These are phyloP conservation scores for Scrobipalpa atriplicella DNA, from an alignment of 2,888 invertebrate species.

Conservation along the genomic window DNA sequence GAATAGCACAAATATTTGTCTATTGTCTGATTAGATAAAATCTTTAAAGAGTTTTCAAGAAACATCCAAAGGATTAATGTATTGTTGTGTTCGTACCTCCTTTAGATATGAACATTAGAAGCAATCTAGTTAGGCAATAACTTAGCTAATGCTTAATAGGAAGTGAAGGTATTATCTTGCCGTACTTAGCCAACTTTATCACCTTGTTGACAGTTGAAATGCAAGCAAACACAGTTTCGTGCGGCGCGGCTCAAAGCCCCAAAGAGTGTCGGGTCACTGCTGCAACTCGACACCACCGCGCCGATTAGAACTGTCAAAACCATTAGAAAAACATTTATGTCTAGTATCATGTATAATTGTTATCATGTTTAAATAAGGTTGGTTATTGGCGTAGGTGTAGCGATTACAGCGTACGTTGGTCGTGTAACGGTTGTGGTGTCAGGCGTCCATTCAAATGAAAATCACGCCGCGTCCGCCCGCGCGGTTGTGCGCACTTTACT, in stretches of 20 bases:
- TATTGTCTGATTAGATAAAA: slow-evolving; percentile 24
- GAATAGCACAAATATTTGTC: slow-evolving; percentile 31
- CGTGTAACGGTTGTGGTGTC: slow-evolving; percentile 63
- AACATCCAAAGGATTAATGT: neutral
- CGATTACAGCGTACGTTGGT: slow-evolving; percentile 43
- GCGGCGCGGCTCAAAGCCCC: slow-evolving; percentile 1
- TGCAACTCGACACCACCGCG: slow-evolving; percentile 23
- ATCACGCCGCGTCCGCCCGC: slow-evolving; percentile 55
- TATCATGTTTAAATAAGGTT: slow-evolving; percentile 43
- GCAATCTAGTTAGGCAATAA: neutral
- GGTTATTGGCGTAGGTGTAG: slow-evolving; percentile 41
- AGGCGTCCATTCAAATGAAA: slow-evolving; percentile 60
- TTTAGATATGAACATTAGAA: neutral
- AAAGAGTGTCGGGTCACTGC: slow-evolving; percentile 9
- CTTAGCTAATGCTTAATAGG: slow-evolving; percentile 15
- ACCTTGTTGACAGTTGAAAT: slow-evolving; percentile 24
- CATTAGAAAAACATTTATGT: slow-evolving; percentile 27
- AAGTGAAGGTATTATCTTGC: slow-evolving; percentile 19
- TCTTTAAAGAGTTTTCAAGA: slow-evolving; percentile 9
- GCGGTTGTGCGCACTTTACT: slow-evolving; percentile 56
- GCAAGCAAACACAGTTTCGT: slow-evolving; percentile 23
- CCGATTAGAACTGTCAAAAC: slow-evolving; percentile 28
- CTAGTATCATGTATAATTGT: slow-evolving; percentile 36
- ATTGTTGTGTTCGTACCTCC: neutral
- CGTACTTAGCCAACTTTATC: slow-evolving; percentile 21